A percentile compares a stretch with the other conserved stretches of the same genome.
phyloP scores from a whole-genome alignment of 2,113 vertebrate genomes.

The Eclectus roratus region DNA sequence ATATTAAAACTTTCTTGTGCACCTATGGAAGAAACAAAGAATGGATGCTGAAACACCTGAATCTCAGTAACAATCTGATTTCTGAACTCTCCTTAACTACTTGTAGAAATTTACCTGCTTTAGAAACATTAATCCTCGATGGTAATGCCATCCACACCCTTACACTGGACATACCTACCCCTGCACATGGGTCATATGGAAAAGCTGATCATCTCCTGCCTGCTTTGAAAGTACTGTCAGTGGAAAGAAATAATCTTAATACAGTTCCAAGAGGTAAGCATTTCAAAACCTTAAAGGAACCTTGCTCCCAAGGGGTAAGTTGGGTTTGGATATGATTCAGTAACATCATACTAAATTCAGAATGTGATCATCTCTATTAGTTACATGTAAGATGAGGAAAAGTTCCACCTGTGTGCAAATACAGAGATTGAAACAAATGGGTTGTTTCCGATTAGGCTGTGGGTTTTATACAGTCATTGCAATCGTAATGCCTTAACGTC shows the following conservation, averaged over 20 bases:
- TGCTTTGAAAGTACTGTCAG: conserved; percentile 69
- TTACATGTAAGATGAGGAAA: background rate
- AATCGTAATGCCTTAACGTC: background rate
- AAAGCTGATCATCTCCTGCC: background rate
- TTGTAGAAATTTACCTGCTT: background rate
- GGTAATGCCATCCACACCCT: conserved; percentile 39
- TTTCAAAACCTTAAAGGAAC: background rate
- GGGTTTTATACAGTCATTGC: background rate
- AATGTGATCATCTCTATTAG: background rate
- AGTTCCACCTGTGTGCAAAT: background rate
- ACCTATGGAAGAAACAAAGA: background rate
- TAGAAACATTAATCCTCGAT: conserved; percentile 68
- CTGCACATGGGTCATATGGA: background rate
- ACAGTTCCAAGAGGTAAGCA: conserved; percentile 83
- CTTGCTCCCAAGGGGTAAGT: background rate
- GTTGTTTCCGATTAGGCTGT: fast-evolving
- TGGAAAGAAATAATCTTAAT: conserved; percentile 79
- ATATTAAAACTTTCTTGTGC: background rate
- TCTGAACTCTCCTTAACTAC: conserved; percentile 35
- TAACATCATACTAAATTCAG: background rate
- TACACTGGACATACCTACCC: background rate
- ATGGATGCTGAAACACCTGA: conserved; percentile 48
- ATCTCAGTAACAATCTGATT: conserved; percentile 63
- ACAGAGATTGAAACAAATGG: fast-evolving
- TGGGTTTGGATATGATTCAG: background rate